These are phyloP conservation scores for Callipepla californica DNA, from an alignment of 2,113 vertebrate genomes.

Conservation along the genomic window DNA sequence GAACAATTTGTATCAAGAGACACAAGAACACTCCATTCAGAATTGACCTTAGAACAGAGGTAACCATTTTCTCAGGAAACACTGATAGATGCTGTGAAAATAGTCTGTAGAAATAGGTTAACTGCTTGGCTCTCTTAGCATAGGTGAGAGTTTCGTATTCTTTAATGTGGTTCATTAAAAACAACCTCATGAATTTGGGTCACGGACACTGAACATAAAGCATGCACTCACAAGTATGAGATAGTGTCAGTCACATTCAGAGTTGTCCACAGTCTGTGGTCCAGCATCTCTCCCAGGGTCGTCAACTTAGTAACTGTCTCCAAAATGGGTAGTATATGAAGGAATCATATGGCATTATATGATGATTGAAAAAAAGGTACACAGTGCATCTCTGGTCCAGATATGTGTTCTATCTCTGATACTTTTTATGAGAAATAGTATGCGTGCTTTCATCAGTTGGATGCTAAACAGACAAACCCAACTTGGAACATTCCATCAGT, in stretches of 20 bases:
- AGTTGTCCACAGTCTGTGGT: neutral
- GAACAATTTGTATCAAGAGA: neutral
- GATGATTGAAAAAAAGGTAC: neutral
- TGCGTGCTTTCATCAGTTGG: neutral
- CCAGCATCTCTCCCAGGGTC: neutral
- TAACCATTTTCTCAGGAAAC: neutral
- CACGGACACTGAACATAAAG: neutral
- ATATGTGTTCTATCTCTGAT: neutral
- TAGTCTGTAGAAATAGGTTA: neutral
- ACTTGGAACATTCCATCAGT: neutral
- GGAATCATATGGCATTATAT: neutral
- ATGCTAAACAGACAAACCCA: neutral
- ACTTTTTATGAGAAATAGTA: neutral
- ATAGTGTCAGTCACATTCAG: neutral
- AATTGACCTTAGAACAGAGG: neutral
- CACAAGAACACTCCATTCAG: neutral
- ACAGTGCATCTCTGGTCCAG: neutral
- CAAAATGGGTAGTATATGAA: neutral
- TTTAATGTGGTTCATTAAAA: neutral
- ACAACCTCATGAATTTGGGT: neutral
- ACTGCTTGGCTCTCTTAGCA: neutral
- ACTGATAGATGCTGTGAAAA: neutral
- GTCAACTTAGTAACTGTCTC: neutral
- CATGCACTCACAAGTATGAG: neutral
- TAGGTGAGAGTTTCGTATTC: neutral